Evolutionary conservation across 2,888 invertebrate species (phyloP).

Genomic region (Stomorhina lunata): DNA sequence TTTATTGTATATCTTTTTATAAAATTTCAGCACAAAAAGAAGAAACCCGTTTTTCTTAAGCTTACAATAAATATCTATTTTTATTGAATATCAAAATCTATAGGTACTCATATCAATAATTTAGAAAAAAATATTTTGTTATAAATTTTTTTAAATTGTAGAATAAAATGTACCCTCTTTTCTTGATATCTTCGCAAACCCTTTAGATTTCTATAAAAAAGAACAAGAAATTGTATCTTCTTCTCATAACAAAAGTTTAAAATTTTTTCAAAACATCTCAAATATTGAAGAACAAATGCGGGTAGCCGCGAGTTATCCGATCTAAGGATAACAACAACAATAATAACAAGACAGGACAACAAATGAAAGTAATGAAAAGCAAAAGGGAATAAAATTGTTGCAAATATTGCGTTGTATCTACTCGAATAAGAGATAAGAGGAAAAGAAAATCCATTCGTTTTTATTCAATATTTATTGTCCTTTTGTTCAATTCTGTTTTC

Average conservation of each 20-base stretch:
- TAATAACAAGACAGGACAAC: constrained; percentile 40
- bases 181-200: constrained; percentile 2
- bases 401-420: constrained; percentile 1
- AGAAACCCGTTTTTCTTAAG: background rate
- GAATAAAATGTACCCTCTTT: constrained; percentile 53
- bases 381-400: no score
- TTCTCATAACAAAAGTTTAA: constrained; percentile 32
- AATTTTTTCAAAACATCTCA: constrained; percentile 18
- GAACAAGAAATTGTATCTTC: constrained; percentile 15
- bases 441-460: constrained; percentile 10
- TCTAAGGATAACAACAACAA: constrained; percentile 70
- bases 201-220: background rate
- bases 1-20: background rate
- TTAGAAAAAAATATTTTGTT: constrained; percentile 13
- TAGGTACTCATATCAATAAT: constrained; percentile 56
- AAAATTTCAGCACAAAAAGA: background rate
- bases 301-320: constrained; percentile 74
- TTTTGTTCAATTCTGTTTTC: constrained; percentile 40
- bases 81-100: constrained; percentile 48
- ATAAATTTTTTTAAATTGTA: no score
- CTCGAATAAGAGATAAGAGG: constrained; percentile 2
- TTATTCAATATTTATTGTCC: constrained; percentile 35
- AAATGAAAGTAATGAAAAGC: constrained; percentile 25
- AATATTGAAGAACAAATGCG: constrained; percentile 71
- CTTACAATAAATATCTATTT: background rate